Conservation (phyloP, 2,888 invertebrate species). For the Eupithecia tripunctaria region DNA sequence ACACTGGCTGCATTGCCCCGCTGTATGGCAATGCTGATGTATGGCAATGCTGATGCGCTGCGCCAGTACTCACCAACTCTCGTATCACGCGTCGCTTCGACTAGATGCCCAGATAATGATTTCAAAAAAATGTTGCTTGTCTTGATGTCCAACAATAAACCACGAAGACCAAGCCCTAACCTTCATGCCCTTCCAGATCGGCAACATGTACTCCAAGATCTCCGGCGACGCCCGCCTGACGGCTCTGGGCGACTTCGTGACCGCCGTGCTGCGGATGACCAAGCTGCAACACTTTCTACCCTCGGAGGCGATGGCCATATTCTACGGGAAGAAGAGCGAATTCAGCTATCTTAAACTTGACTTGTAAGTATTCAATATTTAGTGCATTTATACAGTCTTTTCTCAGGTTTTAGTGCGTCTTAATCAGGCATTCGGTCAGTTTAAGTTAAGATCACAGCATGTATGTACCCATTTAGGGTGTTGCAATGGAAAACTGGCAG, state of each 20-base stretch:
- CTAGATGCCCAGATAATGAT: too few relatives aligned
- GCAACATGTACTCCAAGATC: constrained; percentile 78
- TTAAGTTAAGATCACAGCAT: too few relatives aligned
- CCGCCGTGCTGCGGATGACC: constrained; percentile 73
- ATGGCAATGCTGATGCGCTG: too few relatives aligned
- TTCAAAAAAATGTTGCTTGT: neutral
- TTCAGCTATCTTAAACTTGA: constrained; percentile 72
- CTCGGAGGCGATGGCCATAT: constrained; percentile 64
- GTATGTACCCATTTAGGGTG: too few relatives aligned
- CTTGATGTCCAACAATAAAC: neutral
- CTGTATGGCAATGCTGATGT: too few relatives aligned
- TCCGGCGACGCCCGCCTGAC: constrained; percentile 75
- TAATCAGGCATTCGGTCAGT: too few relatives aligned
- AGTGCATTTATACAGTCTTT: too few relatives aligned
- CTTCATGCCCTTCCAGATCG: constrained; percentile 62
- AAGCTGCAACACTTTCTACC: constrained; percentile 77
- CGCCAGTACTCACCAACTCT: too few relatives aligned
- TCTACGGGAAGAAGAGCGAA: constrained; percentile 57
- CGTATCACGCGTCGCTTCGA: too few relatives aligned
- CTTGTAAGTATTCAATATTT: constrained; percentile 71
- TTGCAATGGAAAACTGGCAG: too few relatives aligned
- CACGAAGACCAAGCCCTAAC: neutral
- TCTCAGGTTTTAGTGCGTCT: too few relatives aligned
- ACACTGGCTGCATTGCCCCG: too few relatives aligned
- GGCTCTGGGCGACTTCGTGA: constrained; percentile 71